Conservation (phyloP, 2,888 invertebrate species). For the Masnerella sp. region DNA sequence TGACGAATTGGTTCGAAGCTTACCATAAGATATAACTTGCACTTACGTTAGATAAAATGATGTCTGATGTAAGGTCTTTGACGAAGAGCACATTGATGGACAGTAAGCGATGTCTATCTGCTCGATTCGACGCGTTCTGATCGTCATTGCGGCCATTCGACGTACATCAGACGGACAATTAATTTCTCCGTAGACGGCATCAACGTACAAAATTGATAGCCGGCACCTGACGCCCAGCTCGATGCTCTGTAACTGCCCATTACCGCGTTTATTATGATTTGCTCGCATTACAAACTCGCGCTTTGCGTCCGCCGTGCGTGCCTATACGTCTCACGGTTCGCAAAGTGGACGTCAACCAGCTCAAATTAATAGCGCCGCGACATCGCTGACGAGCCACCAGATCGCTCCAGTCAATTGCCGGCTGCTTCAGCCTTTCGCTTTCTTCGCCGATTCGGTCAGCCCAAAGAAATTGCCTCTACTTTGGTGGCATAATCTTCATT, state of each 20-base stretch:
- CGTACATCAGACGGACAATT: slow-evolving; percentile 64
- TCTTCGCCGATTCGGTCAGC: slow-evolving; percentile 1
- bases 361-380: slow-evolving; percentile 60
- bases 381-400: slow-evolving; percentile 48
- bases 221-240: slow-evolving; percentile 66
- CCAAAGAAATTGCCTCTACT: neutral
- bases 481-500: too few relatives aligned
- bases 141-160: slow-evolving; percentile 58
- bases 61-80: neutral
- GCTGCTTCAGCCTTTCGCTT: slow-evolving; percentile 28
- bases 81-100: slow-evolving; percentile 14
- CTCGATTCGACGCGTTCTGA: slow-evolving; percentile 36
- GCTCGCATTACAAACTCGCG: slow-evolving; percentile 59
- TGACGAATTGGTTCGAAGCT: too few relatives aligned
- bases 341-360: slow-evolving; percentile 54
- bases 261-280: slow-evolving; percentile 70
- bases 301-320: slow-evolving; percentile 36
- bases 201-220: slow-evolving; percentile 68
- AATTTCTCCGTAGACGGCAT: slow-evolving; percentile 64
- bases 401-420: slow-evolving; percentile 42
- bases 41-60: neutral
- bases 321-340: slow-evolving; percentile 35
- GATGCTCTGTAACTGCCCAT: slow-evolving; percentile 66
- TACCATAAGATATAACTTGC: too few relatives aligned
- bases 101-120: slow-evolving; percentile 40